phyloP scores from a whole-genome alignment of 1,140 invertebrate species.

The Cherax destructor region DNA sequence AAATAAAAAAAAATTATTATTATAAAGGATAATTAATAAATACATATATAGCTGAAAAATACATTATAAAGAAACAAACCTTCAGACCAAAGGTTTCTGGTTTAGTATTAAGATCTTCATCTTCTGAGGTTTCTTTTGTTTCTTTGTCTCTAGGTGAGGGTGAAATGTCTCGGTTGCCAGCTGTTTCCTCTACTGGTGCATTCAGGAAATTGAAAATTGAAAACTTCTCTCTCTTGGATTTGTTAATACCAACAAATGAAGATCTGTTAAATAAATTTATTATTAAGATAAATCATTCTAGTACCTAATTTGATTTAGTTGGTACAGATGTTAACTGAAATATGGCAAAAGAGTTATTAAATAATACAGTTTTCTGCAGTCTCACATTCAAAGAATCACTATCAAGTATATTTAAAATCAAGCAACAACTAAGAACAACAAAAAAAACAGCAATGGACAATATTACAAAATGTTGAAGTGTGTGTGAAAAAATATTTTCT shows the following conservation, averaged over 20 bases:
- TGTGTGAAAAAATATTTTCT: no score
- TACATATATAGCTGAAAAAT: neutral
- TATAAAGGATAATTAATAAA: neutral
- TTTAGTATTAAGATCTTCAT: constrained; percentile 27
- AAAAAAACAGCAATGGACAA: no score
- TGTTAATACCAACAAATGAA: constrained; percentile 74
- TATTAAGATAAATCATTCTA: neutral
- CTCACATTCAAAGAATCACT: no score
- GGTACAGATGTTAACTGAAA: no score
- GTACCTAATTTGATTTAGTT: no score
- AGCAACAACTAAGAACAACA: no score
- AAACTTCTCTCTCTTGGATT: constrained; percentile 80
- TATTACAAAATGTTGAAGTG: no score
- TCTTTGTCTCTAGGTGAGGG: neutral
- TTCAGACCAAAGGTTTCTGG: constrained; percentile 69
- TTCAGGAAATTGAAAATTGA: constrained; percentile 87
- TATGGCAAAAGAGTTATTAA: no score
- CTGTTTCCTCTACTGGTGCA: constrained; percentile 59
- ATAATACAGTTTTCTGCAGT: no score
- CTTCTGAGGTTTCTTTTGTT: neutral
- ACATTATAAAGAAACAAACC: constrained; percentile 73
- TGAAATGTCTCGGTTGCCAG: constrained; percentile 5
- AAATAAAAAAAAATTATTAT: no score
- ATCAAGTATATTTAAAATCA: no score
- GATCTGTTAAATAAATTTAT: constrained; percentile 22